These are phyloP conservation scores for Sebastes hubbsi DNA, from an alignment of 2,797 vertebrate species.

Conservation along the genomic window DNA sequence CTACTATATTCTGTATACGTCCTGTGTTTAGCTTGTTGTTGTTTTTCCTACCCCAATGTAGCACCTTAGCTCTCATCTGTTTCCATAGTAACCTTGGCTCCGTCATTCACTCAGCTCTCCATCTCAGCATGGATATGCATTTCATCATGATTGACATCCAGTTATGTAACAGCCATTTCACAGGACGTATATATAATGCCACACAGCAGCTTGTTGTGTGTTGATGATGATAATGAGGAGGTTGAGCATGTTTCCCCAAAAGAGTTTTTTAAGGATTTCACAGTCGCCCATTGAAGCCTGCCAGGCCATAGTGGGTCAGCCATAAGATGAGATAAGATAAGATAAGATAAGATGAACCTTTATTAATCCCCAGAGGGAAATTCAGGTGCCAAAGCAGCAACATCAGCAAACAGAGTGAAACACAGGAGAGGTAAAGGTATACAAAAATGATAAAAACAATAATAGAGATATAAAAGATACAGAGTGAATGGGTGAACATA, in stretches of 20 bases:
- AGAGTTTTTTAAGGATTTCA: background rate
- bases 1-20: background rate
- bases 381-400: no score
- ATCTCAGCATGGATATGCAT: constrained; percentile 3
- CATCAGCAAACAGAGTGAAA: no score
- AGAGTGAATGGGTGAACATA: no score
- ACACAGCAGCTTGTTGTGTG: background rate
- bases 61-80: constrained; percentile 65
- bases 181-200: background rate
- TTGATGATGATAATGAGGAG: background rate
- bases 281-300: background rate
- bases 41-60: background rate
- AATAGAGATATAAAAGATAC: no score
- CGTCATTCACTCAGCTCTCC: background rate
- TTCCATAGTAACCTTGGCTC: constrained; percentile 82
- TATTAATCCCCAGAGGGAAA: no score
- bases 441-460: no score
- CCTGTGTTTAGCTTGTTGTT: constrained; percentile 22
- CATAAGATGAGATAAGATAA: background rate
- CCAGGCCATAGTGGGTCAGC: background rate
- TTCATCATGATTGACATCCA: background rate
- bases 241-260: background rate
- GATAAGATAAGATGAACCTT: no score
- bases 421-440: no score
- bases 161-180: constrained; percentile 15